Evolutionary conservation across 2,797 vertebrate species (phyloP), one percentile per base, ranked within the genome.

Genomic region (Aldrovandia affinis): DNA sequence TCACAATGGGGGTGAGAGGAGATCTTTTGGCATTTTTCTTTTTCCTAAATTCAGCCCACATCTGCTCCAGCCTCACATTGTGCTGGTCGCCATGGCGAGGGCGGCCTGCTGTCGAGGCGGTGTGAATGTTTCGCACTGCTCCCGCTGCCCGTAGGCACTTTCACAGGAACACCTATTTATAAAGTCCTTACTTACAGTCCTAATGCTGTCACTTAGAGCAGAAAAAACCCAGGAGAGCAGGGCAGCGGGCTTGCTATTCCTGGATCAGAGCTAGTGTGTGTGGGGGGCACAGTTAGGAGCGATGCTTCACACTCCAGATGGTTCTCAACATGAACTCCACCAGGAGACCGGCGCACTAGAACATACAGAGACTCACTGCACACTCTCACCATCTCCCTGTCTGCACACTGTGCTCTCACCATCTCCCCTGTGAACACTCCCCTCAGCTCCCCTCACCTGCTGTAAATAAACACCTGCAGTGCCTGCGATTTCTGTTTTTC

Each of bases 91-190:
- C 57, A 81, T 80, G 84, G 82, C 81, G 78, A 85, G 81, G 82
- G 78, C 57, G 61, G 84, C 50, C 78, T 80, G 84, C 80, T 81
- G 85, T 65, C 81, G 68, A 44, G 75, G 39, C 47, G 18, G 54
- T 54, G 50, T 18, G 82, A 83, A 79, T 44, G 50, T 83, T 84
- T 82, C 81, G 81, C 85, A 78, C 86, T 44, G 25, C 87, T 89
- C 83, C 54, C 1, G n/a, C 84, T 84, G 86, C 63, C 68, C 57
- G 33, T 54, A 83, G 86, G 81, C 63, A 57, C 81, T 87, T 77
- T 81, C 75, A 78, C 79, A 81, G 82, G 80, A 86, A 85, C 85
- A 87, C 85, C 90, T 90, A 90, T 90, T 89, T 91, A 85, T 87
- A 85, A 85, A 89, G 85, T 82, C 75, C 85, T 61, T 80, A 78